A percentile compares a stretch with the other conserved stretches of the same genome.
phyloP scores from a whole-genome alignment of 1,140 invertebrate genomes.

The Drosophila varians region DNA sequence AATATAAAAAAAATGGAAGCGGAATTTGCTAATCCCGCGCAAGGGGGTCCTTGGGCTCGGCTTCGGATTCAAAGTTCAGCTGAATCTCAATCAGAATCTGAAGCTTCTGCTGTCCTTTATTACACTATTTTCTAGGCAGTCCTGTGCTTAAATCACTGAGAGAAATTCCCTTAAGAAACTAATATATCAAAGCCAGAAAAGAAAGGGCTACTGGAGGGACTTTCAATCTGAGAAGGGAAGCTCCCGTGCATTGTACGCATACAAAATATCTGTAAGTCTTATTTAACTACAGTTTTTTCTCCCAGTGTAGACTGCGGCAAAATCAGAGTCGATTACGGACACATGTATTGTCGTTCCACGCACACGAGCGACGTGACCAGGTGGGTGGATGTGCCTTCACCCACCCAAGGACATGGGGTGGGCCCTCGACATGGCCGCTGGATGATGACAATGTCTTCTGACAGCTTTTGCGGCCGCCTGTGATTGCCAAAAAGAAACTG shows the following conservation, averaged over 20 bases:
- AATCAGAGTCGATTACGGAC: conserved; percentile 63
- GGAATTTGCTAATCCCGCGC: conserved; percentile 73
- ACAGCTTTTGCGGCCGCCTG: conserved; percentile 69
- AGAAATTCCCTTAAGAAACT: background rate
- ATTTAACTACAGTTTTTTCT: background rate
- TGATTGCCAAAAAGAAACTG: conserved; percentile 74
- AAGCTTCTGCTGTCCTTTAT: conserved; percentile 71
- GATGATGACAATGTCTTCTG: conserved; percentile 79
- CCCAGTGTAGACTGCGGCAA: conserved; percentile 4
- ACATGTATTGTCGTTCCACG: conserved; percentile 55
- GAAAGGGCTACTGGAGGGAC: no score
- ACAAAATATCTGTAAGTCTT: no score
- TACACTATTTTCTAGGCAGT: conserved; percentile 67
- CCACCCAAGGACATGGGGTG: background rate
- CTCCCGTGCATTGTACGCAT: background rate
- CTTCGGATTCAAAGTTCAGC: conserved; percentile 2
- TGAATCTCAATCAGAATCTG: conserved; percentile 9
- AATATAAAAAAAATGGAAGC: conserved; percentile 72
- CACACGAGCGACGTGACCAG: conserved; percentile 58
- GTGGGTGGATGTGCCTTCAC: conserved; percentile 39
- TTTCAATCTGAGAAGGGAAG: no score
- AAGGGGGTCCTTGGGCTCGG: background rate
- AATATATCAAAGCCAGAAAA: background rate
- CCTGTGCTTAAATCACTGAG: background rate
- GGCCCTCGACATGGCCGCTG: conserved; percentile 41